Percentiles rank a stretch among this genome's conserved stretches.
phyloP scores from a whole-genome alignment of 2,888 invertebrate species.

The Melanophora roralis region DNA sequence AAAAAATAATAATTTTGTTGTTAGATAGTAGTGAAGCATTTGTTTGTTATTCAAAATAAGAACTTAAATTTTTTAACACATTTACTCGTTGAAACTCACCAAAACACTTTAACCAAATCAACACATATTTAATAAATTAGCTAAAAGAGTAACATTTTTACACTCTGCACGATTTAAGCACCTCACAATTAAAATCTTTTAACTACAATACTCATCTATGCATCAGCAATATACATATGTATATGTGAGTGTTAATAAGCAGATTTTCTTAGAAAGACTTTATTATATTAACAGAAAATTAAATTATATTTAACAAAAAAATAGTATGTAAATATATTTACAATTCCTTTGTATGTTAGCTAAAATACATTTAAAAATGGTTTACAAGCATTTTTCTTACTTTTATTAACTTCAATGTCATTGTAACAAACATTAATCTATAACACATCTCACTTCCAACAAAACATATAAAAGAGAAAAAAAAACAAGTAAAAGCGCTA shows the following conservation, averaged over 20 bases:
- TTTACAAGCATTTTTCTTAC: constrained; percentile 75
- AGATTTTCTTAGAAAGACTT: neutral
- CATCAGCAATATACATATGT: neutral
- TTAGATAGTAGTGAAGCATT: constrained; percentile 14
- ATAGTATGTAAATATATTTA: constrained; percentile 47
- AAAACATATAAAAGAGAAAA: neutral
- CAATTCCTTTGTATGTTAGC: constrained; percentile 25
- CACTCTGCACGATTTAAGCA: neutral
- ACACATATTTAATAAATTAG: neutral
- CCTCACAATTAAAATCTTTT: neutral
- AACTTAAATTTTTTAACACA: neutral
- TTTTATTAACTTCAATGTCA: constrained; percentile 67
- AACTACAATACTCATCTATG: neutral
- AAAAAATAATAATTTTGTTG: no score
- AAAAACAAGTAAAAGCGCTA: no score
- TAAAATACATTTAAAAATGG: constrained; percentile 25
- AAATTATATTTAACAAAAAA: constrained; percentile 9
- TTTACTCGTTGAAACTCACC: neutral
- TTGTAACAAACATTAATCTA: no score
- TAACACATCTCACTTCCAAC: neutral
- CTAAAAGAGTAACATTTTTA: neutral
- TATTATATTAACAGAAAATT: neutral
- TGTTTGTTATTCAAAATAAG: neutral
- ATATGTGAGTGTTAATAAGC: neutral
- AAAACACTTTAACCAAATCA: neutral